Conservation (phyloP, 2,888 invertebrate genomes). For the Timandra comae region DNA sequence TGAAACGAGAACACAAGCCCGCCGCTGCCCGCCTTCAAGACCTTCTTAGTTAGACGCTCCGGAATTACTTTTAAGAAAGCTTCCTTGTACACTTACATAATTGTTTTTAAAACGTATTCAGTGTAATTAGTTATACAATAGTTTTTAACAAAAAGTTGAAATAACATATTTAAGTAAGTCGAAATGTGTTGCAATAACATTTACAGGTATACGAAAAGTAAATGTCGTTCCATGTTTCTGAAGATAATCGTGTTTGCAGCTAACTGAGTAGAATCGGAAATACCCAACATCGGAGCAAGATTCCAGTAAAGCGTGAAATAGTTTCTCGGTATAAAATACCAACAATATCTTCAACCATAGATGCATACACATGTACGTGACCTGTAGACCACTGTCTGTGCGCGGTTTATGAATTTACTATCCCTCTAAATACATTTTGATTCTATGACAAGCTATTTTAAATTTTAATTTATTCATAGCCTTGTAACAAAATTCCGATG, state of each 20-base stretch:
- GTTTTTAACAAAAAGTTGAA: too few relatives aligned
- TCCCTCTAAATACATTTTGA: too few relatives aligned
- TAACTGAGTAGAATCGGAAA: constrained; percentile 31
- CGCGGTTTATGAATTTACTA: too few relatives aligned
- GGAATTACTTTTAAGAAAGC: constrained; percentile 30
- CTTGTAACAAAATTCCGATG: too few relatives aligned
- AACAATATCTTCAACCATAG: constrained; percentile 1
- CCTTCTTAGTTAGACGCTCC: constrained; percentile 24
- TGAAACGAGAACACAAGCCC: constrained; percentile 30
- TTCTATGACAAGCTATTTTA: too few relatives aligned
- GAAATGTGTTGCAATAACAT: too few relatives aligned
- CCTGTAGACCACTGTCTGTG: too few relatives aligned
- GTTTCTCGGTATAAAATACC: constrained; percentile 34
- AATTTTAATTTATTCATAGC: too few relatives aligned
- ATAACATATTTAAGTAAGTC: too few relatives aligned
- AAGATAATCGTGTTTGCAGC: constrained; percentile 28
- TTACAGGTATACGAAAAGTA: too few relatives aligned
- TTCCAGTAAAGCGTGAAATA: constrained; percentile 36
- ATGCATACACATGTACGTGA: too few relatives aligned
- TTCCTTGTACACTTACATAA: constrained; percentile 31
- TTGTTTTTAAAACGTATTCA: constrained; percentile 29
- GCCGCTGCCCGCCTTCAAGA: constrained; percentile 20
- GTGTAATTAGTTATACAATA: too few relatives aligned
- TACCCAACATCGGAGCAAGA: constrained; percentile 29
- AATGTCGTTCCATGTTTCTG: constrained; percentile 19